Conservation (phyloP, 2,797 vertebrate genomes). For the Sebastes itinus region DNA sequence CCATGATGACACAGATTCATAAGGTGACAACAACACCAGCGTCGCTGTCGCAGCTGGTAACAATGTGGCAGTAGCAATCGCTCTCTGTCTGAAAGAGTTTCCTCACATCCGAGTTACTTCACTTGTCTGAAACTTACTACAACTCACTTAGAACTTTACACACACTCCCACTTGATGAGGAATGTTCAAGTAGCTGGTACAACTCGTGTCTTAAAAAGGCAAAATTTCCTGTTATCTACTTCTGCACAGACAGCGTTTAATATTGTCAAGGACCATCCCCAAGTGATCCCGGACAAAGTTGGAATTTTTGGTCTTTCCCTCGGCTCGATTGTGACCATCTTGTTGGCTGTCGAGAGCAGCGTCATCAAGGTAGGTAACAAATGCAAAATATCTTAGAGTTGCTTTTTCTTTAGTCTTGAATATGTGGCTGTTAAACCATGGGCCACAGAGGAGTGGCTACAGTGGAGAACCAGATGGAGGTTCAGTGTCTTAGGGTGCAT, state of each 20-base stretch:
- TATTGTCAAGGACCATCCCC: conserved; percentile 73
- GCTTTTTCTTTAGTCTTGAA: not conserved
- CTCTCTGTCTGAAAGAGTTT: too few species aligned
- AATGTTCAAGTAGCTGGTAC: too few species aligned
- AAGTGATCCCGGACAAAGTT: conserved; percentile 63
- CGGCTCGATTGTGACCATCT: conserved; percentile 45
- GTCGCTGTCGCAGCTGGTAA: too few species aligned
- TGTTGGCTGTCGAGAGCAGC: conserved; percentile 53
- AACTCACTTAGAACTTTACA: too few species aligned
- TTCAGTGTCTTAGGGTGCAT: fast-evolving
- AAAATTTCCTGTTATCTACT: not conserved
- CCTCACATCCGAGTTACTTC: too few species aligned
- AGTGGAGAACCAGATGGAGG: not conserved
- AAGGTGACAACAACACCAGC: too few species aligned
- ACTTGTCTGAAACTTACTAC: too few species aligned
- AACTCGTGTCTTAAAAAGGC: not conserved
- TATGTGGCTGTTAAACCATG: too few species aligned
- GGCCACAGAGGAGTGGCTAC: not conserved
- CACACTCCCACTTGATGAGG: too few species aligned
- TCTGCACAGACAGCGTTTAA: conserved; percentile 69
- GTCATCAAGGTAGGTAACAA: conserved; percentile 47
- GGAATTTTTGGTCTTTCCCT: conserved; percentile 77
- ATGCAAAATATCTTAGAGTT: not conserved
- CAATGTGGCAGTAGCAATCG: too few species aligned
- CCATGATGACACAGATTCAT: too few species aligned